Evolutionary conservation across 2,113 vertebrate species (phyloP).

Genomic region (Grammomys dolichurus): DNA sequence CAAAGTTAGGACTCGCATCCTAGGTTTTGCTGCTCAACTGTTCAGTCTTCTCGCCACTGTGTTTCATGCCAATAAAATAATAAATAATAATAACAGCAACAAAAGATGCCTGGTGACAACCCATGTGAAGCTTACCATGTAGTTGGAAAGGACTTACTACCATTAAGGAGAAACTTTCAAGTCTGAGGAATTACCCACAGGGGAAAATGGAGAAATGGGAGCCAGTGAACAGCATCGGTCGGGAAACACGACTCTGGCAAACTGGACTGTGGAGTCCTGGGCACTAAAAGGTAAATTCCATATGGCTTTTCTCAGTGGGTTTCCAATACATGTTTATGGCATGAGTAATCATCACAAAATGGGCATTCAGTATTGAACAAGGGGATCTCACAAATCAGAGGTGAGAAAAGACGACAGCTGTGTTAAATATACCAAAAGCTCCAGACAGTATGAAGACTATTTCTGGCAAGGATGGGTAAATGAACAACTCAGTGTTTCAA

Average conservation of each 20-base stretch:
- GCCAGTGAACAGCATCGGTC: background rate
- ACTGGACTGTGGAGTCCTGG: background rate
- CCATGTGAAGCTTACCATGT: background rate
- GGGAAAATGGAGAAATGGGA: constrained; percentile 9
- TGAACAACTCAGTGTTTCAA: background rate
- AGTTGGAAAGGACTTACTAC: background rate
- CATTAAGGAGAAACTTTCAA: background rate
- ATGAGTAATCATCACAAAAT: background rate
- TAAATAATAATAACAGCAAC: background rate
- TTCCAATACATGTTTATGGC: constrained; percentile 58
- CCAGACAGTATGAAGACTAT: constrained; percentile 6
- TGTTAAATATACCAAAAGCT: background rate
- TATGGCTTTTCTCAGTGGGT: constrained; percentile 37
- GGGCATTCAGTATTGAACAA: constrained; percentile 1
- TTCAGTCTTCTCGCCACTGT: background rate
- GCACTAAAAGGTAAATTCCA: constrained; percentile 18
- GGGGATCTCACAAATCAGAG: background rate
- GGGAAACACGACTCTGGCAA: constrained; percentile 24
- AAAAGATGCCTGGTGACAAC: background rate
- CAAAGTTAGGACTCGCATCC: background rate
- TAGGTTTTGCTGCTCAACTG: background rate
- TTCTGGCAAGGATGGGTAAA: constrained; percentile 10
- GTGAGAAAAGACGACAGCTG: constrained; percentile 37
- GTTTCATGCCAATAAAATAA: background rate
- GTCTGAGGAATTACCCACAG: background rate